phyloP scores from a whole-genome alignment of 2,888 invertebrate genomes.

The Cataglyphis altisquamis region DNA sequence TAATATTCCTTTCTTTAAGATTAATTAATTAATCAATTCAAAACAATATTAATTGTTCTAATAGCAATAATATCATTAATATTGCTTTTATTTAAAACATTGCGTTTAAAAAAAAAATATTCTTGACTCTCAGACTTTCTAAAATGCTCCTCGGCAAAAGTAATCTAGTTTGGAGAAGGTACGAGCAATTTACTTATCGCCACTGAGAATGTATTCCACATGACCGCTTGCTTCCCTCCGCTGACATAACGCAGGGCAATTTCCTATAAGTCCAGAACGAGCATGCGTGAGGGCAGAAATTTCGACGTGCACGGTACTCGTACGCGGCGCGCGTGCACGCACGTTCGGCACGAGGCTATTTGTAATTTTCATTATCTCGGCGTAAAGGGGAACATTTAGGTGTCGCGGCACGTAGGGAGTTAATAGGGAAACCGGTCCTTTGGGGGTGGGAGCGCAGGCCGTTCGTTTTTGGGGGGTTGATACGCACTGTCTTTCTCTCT shows the following conservation, averaged over 20 bases:
- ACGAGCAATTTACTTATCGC: conserved; percentile 68
- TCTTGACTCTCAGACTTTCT: background rate
- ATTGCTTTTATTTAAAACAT: background rate
- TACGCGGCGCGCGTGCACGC: conserved; percentile 67
- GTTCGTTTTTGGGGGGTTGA: conserved; percentile 72
- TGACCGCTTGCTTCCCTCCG: conserved; percentile 61
- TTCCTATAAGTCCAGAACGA: conserved; percentile 68
- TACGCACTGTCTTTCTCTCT: conserved; percentile 53
- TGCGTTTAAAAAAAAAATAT: background rate
- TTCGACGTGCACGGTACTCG: conserved; percentile 54
- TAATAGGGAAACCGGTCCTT: conserved; percentile 82
- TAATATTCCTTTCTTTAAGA: background rate
- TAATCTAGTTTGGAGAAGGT: conserved; percentile 16
- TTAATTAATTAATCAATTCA: background rate
- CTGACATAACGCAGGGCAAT: conserved; percentile 70
- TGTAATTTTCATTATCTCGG: conserved; percentile 86
- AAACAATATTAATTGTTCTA: background rate
- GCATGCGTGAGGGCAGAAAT: conserved; percentile 60
- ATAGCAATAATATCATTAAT: background rate
- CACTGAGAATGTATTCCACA: conserved; percentile 71
- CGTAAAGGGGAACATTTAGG: conserved; percentile 84
- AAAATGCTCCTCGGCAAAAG: background rate
- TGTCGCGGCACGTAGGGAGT: conserved; percentile 84
- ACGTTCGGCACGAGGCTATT: conserved; percentile 82
- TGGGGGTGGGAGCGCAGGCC: conserved; percentile 61